Conservation (phyloP, 2,888 invertebrate genomes). For the Epinotia nisella region DNA sequence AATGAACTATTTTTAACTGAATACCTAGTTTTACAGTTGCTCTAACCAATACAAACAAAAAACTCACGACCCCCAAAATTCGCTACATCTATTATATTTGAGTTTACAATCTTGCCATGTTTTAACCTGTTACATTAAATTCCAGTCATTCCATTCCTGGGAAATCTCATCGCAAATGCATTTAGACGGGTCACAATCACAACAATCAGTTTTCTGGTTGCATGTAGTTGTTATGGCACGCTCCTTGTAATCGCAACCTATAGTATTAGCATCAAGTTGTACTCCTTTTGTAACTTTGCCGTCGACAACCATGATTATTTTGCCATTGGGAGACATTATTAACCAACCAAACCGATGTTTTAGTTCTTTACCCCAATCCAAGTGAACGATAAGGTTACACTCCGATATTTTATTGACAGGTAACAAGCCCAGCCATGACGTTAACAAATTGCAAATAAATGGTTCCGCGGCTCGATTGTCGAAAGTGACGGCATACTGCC, state of each 20-base stretch:
- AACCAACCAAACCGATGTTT: conserved; percentile 56
- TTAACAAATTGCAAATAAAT: conserved; percentile 60
- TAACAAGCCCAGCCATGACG: conserved; percentile 51
- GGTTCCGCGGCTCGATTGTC: conserved; percentile 61
- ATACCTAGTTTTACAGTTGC: background rate
- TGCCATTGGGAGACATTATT: conserved; percentile 66
- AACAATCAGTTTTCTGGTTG: conserved; percentile 50
- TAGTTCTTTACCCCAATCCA: conserved; percentile 51
- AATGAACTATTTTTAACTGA: background rate
- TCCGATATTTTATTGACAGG: conserved; percentile 59
- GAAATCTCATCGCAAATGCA: conserved; percentile 56
- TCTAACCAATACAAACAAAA: background rate
- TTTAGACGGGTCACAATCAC: conserved; percentile 54
- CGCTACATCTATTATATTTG: background rate
- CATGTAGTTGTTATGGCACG: conserved; percentile 60
- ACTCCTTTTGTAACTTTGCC: conserved; percentile 51
- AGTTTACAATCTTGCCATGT: background rate
- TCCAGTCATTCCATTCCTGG: conserved; percentile 42
- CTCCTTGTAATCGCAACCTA: conserved; percentile 46
- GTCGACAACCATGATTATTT: conserved; percentile 61
- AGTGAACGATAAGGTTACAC: conserved; percentile 59
- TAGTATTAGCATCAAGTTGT: conserved; percentile 41
- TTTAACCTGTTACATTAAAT: background rate
- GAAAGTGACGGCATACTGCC: conserved; percentile 60
- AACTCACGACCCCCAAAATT: background rate